These are phyloP conservation scores for Hymenochirus boettgeri DNA, from an alignment of 2,113 vertebrate genomes.

Conservation along the genomic window DNA sequence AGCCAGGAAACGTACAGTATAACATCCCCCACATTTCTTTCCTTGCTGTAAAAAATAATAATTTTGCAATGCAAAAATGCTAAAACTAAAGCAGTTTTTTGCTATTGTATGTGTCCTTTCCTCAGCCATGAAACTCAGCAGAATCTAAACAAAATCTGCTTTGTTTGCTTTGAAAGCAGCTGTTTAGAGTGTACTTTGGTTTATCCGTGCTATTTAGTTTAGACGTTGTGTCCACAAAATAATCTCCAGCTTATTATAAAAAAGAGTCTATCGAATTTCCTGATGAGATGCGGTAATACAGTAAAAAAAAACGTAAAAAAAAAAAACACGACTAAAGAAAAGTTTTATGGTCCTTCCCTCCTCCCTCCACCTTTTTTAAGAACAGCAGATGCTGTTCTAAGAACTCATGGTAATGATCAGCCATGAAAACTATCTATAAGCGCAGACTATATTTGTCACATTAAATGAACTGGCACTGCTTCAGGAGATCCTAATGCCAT, in stretches of 20 bases:
- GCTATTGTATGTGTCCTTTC: background rate
- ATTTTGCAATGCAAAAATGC: background rate
- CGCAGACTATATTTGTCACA: conserved; percentile 32
- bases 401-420: conserved; percentile 35
- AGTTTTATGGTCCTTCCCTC: conserved; percentile 26
- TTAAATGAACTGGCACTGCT: conserved; percentile 36
- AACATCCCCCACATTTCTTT: no score
- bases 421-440: conserved; percentile 38
- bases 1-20: no score
- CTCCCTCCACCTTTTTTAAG: conserved; percentile 5
- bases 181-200: conserved; percentile 9
- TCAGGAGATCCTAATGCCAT: conserved; percentile 33
- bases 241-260: conserved; percentile 8
- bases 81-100: background rate
- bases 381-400: conserved; percentile 36
- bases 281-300: conserved; percentile 8
- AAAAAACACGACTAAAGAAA: no score
- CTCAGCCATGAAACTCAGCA: conserved; percentile 12
- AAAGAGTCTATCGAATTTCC: background rate
- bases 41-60: no score
- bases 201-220: conserved; percentile 13
- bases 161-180: conserved; percentile 18
- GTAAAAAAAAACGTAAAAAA: conserved; percentile 15
- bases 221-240: conserved; percentile 18
- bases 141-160: conserved; percentile 11